A percentile compares a stretch with the other conserved stretches of the same genome.
phyloP scores from a whole-genome alignment of 2,113 vertebrate genomes.

The Chascanopsetta lugubris region DNA sequence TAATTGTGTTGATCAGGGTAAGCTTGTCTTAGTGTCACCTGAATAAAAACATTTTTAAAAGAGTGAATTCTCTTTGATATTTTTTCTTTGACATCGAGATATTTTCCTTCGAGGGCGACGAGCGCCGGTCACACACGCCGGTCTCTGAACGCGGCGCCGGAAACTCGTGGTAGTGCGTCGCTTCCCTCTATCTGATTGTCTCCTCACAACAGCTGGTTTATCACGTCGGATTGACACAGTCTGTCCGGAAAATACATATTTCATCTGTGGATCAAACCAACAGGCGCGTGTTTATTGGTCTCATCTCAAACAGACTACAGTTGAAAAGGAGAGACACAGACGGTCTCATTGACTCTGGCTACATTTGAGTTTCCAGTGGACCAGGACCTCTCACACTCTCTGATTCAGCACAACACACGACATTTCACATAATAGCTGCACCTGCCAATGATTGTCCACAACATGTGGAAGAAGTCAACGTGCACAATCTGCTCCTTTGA shows the following conservation, averaged over 20 bases:
- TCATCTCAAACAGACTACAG: too few relatives aligned
- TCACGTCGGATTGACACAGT: too few relatives aligned
- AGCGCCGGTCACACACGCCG: background rate
- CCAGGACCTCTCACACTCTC: background rate
- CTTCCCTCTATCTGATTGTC: background rate
- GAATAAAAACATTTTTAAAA: too few relatives aligned
- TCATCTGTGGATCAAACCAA: background rate
- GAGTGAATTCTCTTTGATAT: background rate
- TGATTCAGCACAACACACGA: background rate
- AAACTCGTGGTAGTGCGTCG: background rate
- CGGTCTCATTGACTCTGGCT: too few relatives aligned
- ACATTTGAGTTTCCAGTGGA: constrained; percentile 1
- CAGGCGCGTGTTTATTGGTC: background rate
- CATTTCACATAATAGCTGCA: background rate
- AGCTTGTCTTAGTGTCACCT: too few relatives aligned
- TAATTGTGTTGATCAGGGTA: background rate
- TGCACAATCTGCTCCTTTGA: too few relatives aligned
- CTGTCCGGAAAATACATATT: background rate
- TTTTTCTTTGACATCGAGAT: background rate
- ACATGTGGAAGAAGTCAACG: too few relatives aligned
- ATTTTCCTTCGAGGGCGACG: background rate
- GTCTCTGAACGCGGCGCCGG: background rate
- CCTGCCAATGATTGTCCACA: background rate
- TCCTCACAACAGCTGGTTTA: background rate
- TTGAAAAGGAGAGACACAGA: too few relatives aligned